Evolutionary conservation across 53 echinoderm and acorn worm species (phyloP).

Genomic region (Hippasteria phrygiana): DNA sequence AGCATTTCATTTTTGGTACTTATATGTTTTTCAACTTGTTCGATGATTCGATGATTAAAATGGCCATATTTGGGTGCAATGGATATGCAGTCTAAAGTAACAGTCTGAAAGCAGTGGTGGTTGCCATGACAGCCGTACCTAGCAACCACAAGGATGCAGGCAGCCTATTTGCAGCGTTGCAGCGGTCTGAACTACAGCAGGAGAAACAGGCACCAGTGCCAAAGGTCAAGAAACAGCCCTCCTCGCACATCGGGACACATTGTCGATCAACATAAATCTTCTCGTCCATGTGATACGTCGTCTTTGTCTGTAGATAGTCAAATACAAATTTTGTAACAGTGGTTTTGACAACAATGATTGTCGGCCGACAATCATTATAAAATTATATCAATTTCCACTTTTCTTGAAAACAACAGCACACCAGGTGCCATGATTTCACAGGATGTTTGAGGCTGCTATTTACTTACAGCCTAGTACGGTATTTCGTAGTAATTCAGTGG

Average conservation of each 20-base stretch:
- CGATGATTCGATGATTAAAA: not conserved
- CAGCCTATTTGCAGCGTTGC: constrained; percentile 66
- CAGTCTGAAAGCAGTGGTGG: not conserved
- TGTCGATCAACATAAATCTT: constrained; percentile 73
- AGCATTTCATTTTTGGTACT: not conserved
- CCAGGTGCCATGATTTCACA: too few species aligned
- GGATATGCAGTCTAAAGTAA: not conserved
- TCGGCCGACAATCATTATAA: too few species aligned
- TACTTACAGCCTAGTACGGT: too few species aligned
- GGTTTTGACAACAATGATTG: too few species aligned
- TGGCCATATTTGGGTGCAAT: not conserved
- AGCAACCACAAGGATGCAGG: constrained; percentile 11
- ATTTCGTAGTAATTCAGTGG: too few species aligned
- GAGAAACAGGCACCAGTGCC: constrained; percentile 82
- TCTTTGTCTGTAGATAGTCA: constrained; percentile 69
- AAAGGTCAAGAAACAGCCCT: constrained; percentile 72
- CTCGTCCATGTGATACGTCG: constrained; percentile 78
- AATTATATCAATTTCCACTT: too few species aligned
- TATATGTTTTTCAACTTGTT: not conserved
- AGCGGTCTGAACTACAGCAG: constrained; percentile 79
- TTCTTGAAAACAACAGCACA: too few species aligned
- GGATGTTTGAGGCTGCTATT: too few species aligned
- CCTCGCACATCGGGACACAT: constrained; percentile 75
- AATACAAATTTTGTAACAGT: too few species aligned
- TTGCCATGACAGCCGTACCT: constrained; percentile 17